phyloP scores from a whole-genome alignment of 2,888 invertebrate genomes.

The Habroteleia sp. region DNA sequence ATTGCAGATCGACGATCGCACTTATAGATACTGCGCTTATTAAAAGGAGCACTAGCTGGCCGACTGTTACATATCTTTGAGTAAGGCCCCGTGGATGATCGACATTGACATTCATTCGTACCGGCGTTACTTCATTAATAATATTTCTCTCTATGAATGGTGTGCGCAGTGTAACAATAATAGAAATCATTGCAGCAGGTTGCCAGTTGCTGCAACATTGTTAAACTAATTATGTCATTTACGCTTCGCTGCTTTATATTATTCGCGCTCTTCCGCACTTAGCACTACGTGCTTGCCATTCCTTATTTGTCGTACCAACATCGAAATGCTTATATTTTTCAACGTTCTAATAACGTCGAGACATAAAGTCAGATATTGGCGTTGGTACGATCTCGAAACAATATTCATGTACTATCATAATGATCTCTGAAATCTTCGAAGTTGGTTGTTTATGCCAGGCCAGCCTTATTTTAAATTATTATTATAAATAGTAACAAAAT shows the following conservation, averaged over 20 bases:
- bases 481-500: too few relatives aligned
- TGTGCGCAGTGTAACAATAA: conserved; percentile 46
- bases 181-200: conserved; percentile 52
- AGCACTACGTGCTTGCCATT: conserved; percentile 51
- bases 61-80: conserved; percentile 36
- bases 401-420: too few relatives aligned
- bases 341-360: too few relatives aligned
- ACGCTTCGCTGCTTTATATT: conserved; percentile 57
- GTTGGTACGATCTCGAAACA: too few relatives aligned
- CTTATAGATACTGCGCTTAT: conserved; percentile 48
- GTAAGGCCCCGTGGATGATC: conserved; percentile 53
- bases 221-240: conserved; percentile 60
- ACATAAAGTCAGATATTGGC: too few relatives aligned
- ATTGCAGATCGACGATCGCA: conserved; percentile 8
- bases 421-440: too few relatives aligned
- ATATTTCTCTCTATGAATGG: conserved; percentile 51
- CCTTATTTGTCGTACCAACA: conserved; percentile 54
- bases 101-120: conserved; percentile 48
- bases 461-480: too few relatives aligned
- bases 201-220: conserved; percentile 55
- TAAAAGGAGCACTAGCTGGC: conserved; percentile 38
- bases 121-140: conserved; percentile 66
- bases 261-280: conserved; percentile 58
- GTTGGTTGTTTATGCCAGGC: too few relatives aligned
- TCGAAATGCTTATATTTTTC: too few relatives aligned